Evolutionary conservation across 2,888 invertebrate genomes (phyloP), one percentile per base, ranked within the genome.

Genomic region (Amblyjoppa fuscipennis): DNA sequence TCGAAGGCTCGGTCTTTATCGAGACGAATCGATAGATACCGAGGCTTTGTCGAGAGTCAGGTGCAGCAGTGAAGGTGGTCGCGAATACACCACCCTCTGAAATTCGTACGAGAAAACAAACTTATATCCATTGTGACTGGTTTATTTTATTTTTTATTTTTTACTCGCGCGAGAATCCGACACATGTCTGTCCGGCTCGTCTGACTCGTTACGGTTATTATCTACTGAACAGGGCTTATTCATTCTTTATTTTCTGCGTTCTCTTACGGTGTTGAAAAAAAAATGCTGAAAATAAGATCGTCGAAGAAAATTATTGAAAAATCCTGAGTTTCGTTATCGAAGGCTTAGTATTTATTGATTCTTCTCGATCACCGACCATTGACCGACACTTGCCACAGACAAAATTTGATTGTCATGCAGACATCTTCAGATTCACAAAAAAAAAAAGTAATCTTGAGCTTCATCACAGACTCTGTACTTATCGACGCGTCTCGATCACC

Each of bases 101-200:
- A 75, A 83, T 81, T 83, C 81, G 74, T 83, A 81, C 74, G 77
- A 86, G 85, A 83, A 81, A 87, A 87, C 82, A 84, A 86, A 87
- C 86, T 81, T 84, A 85, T 77, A 77, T 84, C 82, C 74, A 75
- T 81, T 68, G 81, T 77, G 74, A 76, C 73, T 71, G 56, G 28
- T 13, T 51, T 53, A n/a, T 38, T 77, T 77, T 51, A 20, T 20
- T 84, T 74, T 81, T 79, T 73, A 68, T 81, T 75, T 79, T 81
- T 71, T 34, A 45, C 64, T 70, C 53, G n/a, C 59, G 66, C 53
- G 66, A 45, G 81, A 75, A 83, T 79, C 64, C 51, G 49, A 84
- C 76, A 79, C 56, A 78, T 70, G 31, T 71, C 70, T 61, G 77
- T 73, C 68, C 68, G 79, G 69, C 78, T 53, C 31, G 80, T 85